A percentile compares a stretch with the other conserved stretches of the same genome.
phyloP scores from a whole-genome alignment of 92 coral and sea anemone species.

The Scolanthus callimorphus region DNA sequence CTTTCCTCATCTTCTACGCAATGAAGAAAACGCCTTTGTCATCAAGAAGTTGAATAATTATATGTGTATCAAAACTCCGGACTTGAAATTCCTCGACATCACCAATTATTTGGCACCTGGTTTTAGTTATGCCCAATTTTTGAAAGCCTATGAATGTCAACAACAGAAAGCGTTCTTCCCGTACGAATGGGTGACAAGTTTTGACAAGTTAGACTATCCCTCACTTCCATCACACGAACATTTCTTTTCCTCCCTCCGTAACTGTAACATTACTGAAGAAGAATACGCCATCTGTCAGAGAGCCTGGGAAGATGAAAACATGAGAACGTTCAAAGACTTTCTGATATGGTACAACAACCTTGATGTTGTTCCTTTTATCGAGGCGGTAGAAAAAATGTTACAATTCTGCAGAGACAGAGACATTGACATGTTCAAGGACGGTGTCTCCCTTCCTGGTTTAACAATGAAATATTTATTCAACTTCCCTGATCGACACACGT shows the following conservation, averaged over 20 bases:
- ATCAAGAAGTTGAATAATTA: slow-evolving; percentile 10
- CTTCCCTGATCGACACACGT: not conserved
- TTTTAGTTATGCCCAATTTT: slow-evolving; percentile 20
- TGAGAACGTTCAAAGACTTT: slow-evolving; percentile 13
- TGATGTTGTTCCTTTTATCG: slow-evolving; percentile 7
- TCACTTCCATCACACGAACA: slow-evolving; percentile 12
- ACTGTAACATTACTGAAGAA: not conserved
- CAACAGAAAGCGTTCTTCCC: not conserved
- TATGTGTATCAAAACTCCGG: slow-evolving; percentile 20
- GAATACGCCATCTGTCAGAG: slow-evolving; percentile 15
- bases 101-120: slow-evolving; percentile 43
- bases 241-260: slow-evolving; percentile 4
- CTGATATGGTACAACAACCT: slow-evolving; percentile 25
- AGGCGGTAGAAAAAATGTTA: slow-evolving; percentile 11
- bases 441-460: slow-evolving; percentile 12
- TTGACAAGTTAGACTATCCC: slow-evolving; percentile 12
- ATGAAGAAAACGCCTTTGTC: not conserved
- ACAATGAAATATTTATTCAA: slow-evolving; percentile 11
- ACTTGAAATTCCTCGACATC: slow-evolving; percentile 37
- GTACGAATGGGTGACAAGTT: slow-evolving; percentile 6
- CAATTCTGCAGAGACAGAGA: slow-evolving; percentile 1
- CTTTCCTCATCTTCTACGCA: not conserved
- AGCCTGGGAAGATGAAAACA: slow-evolving; percentile 6
- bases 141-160: slow-evolving; percentile 22
- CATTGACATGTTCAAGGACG: slow-evolving; percentile 12